phyloP scores from a whole-genome alignment of 1,140 invertebrate genomes.

The Heliconius congener region DNA sequence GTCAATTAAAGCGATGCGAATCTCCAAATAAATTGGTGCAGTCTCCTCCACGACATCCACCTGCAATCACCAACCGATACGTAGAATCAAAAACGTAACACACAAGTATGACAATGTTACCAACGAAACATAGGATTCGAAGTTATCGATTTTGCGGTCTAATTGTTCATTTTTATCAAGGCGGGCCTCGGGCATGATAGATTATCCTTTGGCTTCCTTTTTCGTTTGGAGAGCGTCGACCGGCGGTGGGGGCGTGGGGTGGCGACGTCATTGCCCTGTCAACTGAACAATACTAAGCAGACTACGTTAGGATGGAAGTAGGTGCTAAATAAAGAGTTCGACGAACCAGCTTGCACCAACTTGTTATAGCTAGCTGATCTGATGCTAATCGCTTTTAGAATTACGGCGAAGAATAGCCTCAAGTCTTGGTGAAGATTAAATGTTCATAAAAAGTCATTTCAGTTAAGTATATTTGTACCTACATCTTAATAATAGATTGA shows the following conservation, averaged over 20 bases:
- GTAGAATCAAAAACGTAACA: constrained; percentile 18
- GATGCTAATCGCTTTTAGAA: constrained; percentile 25
- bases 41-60: background rate
- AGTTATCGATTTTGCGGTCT: constrained; percentile 69
- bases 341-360: constrained; percentile 45
- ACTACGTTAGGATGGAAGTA: constrained; percentile 73
- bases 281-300: constrained; percentile 79
- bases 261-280: constrained; percentile 77
- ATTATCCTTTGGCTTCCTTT: constrained; percentile 79
- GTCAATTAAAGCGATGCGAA: constrained; percentile 3
- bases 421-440: background rate
- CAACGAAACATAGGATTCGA: constrained; percentile 39
- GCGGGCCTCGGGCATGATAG: constrained; percentile 75
- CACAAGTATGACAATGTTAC: constrained; percentile 27
- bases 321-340: constrained; percentile 62
- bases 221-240: constrained; percentile 78
- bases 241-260: constrained; percentile 59
- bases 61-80: background rate
- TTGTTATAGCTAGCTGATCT: constrained; percentile 28
- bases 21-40: constrained; percentile 10
- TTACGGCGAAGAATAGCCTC: background rate
- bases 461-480: background rate
- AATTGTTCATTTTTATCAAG: constrained; percentile 79
- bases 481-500: background rate
- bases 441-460: background rate